Percentiles rank a stretch among this genome's conserved stretches.
These are phyloP conservation scores for Drosophila kanekoi DNA, from an alignment of 2,888 invertebrate genomes.

Conservation along the genomic window DNA sequence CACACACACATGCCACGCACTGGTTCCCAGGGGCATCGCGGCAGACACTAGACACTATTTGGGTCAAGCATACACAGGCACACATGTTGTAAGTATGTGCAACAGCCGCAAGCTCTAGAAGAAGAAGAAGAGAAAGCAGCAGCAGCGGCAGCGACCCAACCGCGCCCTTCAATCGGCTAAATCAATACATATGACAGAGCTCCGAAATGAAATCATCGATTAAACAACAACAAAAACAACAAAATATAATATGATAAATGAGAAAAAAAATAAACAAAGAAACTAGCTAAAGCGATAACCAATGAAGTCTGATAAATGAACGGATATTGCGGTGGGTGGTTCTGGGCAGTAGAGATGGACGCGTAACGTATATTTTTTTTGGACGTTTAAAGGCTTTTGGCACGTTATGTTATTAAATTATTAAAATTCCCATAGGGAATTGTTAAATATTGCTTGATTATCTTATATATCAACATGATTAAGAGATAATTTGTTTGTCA, in stretches of 20 bases:
- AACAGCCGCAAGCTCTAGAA: constrained; percentile 35
- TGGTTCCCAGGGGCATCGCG: constrained; percentile 30
- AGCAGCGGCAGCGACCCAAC: constrained; percentile 40
- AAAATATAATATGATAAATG: constrained; percentile 5
- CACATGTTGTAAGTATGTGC: constrained; percentile 20
- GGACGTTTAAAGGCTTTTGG: no score
- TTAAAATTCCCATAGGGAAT: no score
- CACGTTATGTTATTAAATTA: no score
- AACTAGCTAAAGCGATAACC: constrained; percentile 4
- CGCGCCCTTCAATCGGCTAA: constrained; percentile 67
- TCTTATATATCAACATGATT: no score
- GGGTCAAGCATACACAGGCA: constrained; percentile 36
- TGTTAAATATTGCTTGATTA: no score
- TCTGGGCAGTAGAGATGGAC: neutral
- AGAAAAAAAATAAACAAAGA: constrained; percentile 1
- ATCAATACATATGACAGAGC: constrained; percentile 65
- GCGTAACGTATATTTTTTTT: neutral
- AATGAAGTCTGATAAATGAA: constrained; percentile 38
- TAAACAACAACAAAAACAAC: constrained; percentile 50
- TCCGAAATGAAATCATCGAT: constrained; percentile 70
- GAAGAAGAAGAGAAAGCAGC: constrained; percentile 18
- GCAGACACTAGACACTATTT: constrained; percentile 25
- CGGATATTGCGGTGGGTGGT: constrained; percentile 9
- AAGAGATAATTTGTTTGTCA: no score
- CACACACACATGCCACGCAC: neutral